phyloP scores from a whole-genome alignment of 2,888 invertebrate species.

The Cacoxenus indagator region DNA sequence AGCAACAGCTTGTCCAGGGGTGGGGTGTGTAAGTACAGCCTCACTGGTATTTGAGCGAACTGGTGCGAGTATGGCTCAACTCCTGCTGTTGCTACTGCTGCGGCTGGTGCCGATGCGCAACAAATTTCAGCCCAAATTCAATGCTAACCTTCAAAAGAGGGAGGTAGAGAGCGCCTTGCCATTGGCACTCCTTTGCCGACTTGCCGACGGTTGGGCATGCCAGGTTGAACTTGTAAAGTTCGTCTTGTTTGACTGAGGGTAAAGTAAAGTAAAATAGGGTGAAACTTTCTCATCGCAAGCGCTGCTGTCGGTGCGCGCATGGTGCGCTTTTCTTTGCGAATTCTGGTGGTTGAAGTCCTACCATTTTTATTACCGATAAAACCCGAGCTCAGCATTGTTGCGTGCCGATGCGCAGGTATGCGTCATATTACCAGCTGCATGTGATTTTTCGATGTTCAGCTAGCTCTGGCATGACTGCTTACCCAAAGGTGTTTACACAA shows the following conservation, averaged over 20 bases:
- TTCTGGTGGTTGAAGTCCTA: not conserved
- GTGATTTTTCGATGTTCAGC: slow-evolving; percentile 8
- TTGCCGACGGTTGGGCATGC: too few species aligned
- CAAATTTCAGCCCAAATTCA: slow-evolving; percentile 13
- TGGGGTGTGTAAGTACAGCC: slow-evolving; percentile 41
- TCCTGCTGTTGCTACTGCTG: slow-evolving; percentile 28
- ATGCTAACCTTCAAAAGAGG: slow-evolving; percentile 6
- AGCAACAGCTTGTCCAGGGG: slow-evolving; percentile 43
- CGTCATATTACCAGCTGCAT: slow-evolving; percentile 45
- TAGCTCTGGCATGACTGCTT: not conserved
- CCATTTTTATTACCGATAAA: not conserved
- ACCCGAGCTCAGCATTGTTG: not conserved
- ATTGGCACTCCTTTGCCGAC: not conserved
- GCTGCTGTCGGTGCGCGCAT: not conserved
- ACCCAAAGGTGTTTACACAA: not conserved
- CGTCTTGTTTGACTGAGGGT: not conserved
- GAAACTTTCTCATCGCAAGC: slow-evolving; percentile 10
- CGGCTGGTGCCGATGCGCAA: not conserved
- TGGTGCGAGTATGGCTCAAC: slow-evolving; percentile 12
- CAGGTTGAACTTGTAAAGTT: slow-evolving; percentile 20
- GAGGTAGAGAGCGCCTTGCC: not conserved
- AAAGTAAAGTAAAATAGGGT: not conserved
- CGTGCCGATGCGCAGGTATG: slow-evolving; percentile 57
- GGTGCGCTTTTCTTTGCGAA: slow-evolving; percentile 12
- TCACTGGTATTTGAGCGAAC: not conserved